These are phyloP conservation scores for Hirudo medicinalis DNA, from an alignment of 1,140 invertebrate species.

Conservation along the genomic window DNA sequence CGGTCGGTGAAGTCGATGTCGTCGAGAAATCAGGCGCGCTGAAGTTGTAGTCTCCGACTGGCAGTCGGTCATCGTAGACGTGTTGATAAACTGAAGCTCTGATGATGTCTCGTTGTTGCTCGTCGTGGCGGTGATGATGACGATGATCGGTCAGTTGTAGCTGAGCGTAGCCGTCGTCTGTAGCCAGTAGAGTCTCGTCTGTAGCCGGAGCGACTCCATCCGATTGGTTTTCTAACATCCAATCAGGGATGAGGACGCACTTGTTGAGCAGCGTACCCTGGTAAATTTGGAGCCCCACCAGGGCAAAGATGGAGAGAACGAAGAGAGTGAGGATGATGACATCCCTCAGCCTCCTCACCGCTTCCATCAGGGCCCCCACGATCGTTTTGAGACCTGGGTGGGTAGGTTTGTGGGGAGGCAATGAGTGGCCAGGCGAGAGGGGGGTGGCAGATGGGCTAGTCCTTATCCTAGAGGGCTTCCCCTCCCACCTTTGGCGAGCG, in stretches of 20 bases:
- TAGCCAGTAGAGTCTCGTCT: too few species aligned
- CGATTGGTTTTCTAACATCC: neutral
- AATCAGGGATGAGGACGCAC: constrained; percentile 54
- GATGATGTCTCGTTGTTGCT: too few species aligned
- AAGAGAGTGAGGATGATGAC: constrained; percentile 98
- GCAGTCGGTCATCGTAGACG: too few species aligned
- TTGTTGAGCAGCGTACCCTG: constrained; percentile 93
- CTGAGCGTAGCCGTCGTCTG: too few species aligned
- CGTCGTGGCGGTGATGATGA: too few species aligned
- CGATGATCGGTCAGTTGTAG: too few species aligned
- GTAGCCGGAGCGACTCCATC: too few species aligned
- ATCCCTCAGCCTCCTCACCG: constrained; percentile 94
- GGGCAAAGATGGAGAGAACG: constrained; percentile 90
- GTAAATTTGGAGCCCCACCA: constrained; percentile 95
- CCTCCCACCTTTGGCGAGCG: too few species aligned
- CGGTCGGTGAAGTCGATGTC: too few species aligned
- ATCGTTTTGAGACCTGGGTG: constrained; percentile 85
- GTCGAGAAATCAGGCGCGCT: too few species aligned
- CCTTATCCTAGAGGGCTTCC: neutral
- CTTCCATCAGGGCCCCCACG: constrained; percentile 96
- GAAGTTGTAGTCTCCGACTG: too few species aligned
- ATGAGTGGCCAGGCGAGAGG: neutral
- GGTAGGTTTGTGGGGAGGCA: neutral
- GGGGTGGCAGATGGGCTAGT: neutral
- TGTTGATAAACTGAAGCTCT: too few species aligned